Evolutionary conservation across 2,797 vertebrate genomes (phyloP), one percentile per base, ranked within the genome.

Genomic region (Bovichtus variegatus): DNA sequence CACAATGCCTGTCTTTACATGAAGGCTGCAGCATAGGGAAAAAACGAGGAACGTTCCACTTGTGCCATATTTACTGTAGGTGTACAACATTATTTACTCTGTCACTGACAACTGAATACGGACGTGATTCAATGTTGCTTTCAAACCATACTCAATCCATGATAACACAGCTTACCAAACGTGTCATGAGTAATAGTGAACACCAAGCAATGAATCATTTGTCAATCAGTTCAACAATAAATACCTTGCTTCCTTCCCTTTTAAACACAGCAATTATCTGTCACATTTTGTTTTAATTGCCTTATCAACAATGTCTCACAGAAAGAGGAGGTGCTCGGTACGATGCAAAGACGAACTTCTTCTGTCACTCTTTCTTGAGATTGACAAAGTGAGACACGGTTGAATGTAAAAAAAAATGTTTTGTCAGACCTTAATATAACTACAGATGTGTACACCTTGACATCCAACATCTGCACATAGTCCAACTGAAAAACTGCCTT

Each of bases 1-100:
- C 63, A 73, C 51, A 23, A 31, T n/a, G 51, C 5, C 60, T 58
- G 29, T 16, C 46, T 79, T 78, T 27, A 71, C 69, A 77, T 15
- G 2, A 41, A 76, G 36, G 47, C 38, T 63, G 12, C 38, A 9
- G 12, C 47, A 53, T 7, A 58, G 4, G 31, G 34, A 38, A 29
- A 29, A 74, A 71, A 69, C 25, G 40, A 69, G 40, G 51, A 66
- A 62, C 55, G 15, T 62, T 62, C 18, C 40, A 51, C 21, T 27
- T 40, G n/a, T 40, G 38, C 3, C 5, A 29, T 34, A 38, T 36
- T 46, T 36, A 49, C 2, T 21, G 27, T 68, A 12, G 0, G 2
- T 55, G 0, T 5, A 0, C 5, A 36, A 9, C 1, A 21, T 23
- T 65, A 31, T 27, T 69, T 27, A 66, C 10, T 3, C 49, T n/a